Evolutionary conservation across 2,797 vertebrate species (phyloP), one percentile per base, ranked within the genome.

Genomic region (Chaunax sp.): DNA sequence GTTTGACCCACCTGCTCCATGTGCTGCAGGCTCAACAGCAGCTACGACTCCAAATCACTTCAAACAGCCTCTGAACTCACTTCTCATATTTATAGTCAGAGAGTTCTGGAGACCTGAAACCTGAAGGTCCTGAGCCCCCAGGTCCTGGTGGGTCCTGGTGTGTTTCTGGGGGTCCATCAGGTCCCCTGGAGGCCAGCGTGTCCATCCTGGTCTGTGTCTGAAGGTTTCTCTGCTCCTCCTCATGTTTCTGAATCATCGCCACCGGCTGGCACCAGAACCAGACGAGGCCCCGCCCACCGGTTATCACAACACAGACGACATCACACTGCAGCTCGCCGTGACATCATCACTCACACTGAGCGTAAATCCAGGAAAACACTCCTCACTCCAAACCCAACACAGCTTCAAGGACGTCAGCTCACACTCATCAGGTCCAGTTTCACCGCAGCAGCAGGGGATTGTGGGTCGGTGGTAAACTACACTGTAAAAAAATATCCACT

Each of bases 351-450:
- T 19, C 44, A 92, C 91, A 87, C 92, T 91, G 67, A 92, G 90
- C 89, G 92, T 90, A 92, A 95, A 94, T 92, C 94, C 94, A 94
- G 93, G 90, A 91, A 91, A 91, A 90, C 89, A 89, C 86, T 76
- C 89, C 77, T 87, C 89, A 84, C 87, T 94, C 95, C 94, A 95
- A 95, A 91, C 85, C 94, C 95, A 96, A 96, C 94, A 62, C 23
- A 5, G 7, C 25, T 40, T 41, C 54, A 41, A 55, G 15, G 37
- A 16, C 16, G 20, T 4, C 30, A 14, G 50, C 28, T 33, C 47
- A 30, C 47, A 50, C 18, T 30, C 28, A 95, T 95, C 95, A 93
- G 94, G 94, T 96, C 94, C 92, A 93, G 85, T 95, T 95, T 95
- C 94, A 91, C 92, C 1, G 33, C 44, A 93, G 93, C 60, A 58